Conservation (phyloP, 2,888 invertebrate species). For the Pardosa pseudoannulata region DNA sequence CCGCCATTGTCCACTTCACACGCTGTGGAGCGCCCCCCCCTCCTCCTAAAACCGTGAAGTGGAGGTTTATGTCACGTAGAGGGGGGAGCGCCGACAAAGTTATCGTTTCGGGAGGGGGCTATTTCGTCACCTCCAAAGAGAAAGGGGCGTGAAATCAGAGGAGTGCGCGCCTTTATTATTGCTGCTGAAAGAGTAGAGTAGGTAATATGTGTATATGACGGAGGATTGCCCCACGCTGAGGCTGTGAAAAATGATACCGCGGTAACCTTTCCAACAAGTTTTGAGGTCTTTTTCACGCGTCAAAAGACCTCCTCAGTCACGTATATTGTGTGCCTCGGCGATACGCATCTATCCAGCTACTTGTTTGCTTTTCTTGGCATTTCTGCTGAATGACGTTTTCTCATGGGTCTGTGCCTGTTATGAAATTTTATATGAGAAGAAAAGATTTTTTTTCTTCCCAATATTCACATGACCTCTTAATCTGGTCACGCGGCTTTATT, state of each 20-base stretch:
- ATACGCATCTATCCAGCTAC: no score
- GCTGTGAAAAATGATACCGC: not conserved
- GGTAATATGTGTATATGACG: not conserved
- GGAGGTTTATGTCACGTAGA: constrained; percentile 43
- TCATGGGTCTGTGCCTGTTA: no score
- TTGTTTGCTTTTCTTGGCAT: no score
- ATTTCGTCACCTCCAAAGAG: constrained; percentile 1
- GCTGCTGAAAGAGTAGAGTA: not conserved
- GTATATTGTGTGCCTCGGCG: no score
- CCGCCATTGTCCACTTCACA: constrained; percentile 70
- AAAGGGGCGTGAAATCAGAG: constrained; percentile 10
- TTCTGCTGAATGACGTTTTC: no score
- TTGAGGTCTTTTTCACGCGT: constrained; percentile 10
- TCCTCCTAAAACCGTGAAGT: constrained; percentile 21
- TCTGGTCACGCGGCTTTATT: no score
- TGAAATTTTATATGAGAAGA: no score
- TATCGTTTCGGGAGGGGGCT: not conserved
- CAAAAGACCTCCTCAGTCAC: not conserved
- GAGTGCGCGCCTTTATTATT: not conserved
- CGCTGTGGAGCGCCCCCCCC: constrained; percentile 43
- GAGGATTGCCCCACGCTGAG: not conserved
- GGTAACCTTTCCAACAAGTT: not conserved
- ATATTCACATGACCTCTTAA: no score
- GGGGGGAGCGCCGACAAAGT: constrained; percentile 10
- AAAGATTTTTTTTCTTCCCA: no score